A percentile compares a stretch with the other conserved stretches of the same genome.
phyloP scores from a whole-genome alignment of 2,113 vertebrate genomes.

The Nipponia nippon region DNA sequence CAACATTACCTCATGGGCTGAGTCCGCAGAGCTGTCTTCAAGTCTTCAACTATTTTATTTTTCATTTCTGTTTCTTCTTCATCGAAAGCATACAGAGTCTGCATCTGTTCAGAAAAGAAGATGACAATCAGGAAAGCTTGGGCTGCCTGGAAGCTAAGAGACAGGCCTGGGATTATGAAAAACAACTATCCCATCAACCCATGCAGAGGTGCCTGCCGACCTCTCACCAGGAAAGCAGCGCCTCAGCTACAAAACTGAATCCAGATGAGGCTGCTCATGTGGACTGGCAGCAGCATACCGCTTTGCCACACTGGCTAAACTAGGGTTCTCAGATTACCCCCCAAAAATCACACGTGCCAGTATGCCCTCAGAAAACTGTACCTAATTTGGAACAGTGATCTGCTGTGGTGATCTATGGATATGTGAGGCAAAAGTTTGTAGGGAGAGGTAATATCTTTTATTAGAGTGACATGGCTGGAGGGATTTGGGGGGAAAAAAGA shows the following conservation, averaged over 20 bases:
- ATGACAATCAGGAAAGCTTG: background rate
- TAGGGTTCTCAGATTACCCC: slow-evolving; percentile 18
- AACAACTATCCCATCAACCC: background rate
- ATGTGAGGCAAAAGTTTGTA: background rate
- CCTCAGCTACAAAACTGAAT: slow-evolving; percentile 34
- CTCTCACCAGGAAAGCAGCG: slow-evolving; percentile 4
- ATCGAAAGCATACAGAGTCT: slow-evolving; percentile 91
- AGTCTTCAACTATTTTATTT: slow-evolving; percentile 95
- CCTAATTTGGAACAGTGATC: slow-evolving; percentile 11
- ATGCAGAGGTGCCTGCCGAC: background rate
- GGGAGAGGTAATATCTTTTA: background rate
- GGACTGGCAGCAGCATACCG: slow-evolving; percentile 6
- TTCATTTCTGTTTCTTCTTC: slow-evolving; percentile 96
- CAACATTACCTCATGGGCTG: slow-evolving; percentile 92
- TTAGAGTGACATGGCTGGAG: background rate
- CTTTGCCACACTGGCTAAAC: slow-evolving; percentile 8
- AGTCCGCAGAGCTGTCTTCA: slow-evolving; percentile 95
- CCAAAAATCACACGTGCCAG: background rate
- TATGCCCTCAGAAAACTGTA: background rate
- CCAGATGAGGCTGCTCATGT: slow-evolving; percentile 31
- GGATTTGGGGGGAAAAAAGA: background rate
- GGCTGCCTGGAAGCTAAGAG: background rate
- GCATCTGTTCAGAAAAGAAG: slow-evolving; percentile 82
- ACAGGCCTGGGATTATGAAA: background rate
- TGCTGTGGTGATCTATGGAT: background rate